Base-by-base conservation (phyloP, 2,888 invertebrate genomes). In the Teleogryllus oceanicus region DNA sequence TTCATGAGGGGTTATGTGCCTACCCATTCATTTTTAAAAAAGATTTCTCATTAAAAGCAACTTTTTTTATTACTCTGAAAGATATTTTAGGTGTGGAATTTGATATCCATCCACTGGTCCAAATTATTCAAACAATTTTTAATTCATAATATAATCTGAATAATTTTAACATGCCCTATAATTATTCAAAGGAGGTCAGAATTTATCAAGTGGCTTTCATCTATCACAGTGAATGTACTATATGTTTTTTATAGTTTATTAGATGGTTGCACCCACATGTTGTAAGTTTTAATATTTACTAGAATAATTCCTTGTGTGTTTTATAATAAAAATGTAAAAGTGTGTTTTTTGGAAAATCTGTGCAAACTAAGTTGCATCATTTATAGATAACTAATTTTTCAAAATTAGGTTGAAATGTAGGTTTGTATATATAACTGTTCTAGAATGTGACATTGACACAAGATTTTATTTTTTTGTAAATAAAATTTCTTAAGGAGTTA, bases 241-340 rank as follows among this genome's bases (percentile, higher is more conserved):
- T 62, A 11, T n/a, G n/a, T 62, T 62, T 62, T 62, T 62, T 18
- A 62, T 62, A 62, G 62, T 62, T 62, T 18, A 62, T 18, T 62
- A 62, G 62, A 62, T 18, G n/a, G 62, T 37, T 62, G 62, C 62
- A 62, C 62, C n/a, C 16, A 13, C 13, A 16, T 62, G 62, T 62
- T 62, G n/a, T 62, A 18, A 18, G 62, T 62, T 62, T 62, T 62
- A 62, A 62, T 62, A 62, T 62, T 62, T 62, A 62, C 62, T 62
- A 62, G 62, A 62, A 62, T 62, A 62, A 62, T 62, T 62, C 62
- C 62, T 62, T 62, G n/a, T 18, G 62, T 62, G 62, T 62, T 62
- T 62, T 62, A 16, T 16, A 62, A n/a, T 62, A 62, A 18, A 13
- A 18, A 13, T 62, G 13, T 18, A n/a, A 62, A 8, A 37, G 37